These are phyloP conservation scores for Drosophila hydei DNA, from an alignment of 1,140 invertebrate species.

Conservation along the genomic window DNA sequence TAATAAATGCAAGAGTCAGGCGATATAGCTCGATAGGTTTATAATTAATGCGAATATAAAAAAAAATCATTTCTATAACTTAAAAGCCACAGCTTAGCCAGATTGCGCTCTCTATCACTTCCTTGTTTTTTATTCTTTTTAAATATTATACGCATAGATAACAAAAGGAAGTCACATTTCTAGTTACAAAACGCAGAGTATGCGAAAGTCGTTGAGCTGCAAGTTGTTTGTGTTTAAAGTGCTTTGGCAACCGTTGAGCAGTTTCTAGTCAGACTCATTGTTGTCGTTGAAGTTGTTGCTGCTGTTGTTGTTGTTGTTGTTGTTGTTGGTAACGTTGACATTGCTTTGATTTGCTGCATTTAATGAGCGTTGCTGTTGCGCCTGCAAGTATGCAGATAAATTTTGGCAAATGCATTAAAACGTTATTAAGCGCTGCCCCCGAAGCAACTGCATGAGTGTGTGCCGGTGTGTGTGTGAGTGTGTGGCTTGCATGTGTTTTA, in stretches of 20 bases:
- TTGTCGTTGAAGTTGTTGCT: constrained; percentile 43
- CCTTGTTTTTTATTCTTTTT: no score
- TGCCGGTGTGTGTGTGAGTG: constrained; percentile 29
- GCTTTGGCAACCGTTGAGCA: constrained; percentile 12
- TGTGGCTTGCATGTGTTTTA: constrained; percentile 50
- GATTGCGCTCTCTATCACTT: no score
- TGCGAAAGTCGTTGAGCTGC: neutral
- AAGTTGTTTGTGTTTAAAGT: constrained; percentile 2
- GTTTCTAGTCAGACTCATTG: constrained; percentile 19
- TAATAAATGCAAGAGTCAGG: no score
- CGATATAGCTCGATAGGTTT: no score
- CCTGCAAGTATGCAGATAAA: constrained; percentile 74
- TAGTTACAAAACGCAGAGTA: no score
- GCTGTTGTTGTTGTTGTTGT: constrained; percentile 3
- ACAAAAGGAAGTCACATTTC: no score
- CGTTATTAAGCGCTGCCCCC: constrained; percentile 67
- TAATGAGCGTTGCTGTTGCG: constrained; percentile 71
- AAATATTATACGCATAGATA: no score
- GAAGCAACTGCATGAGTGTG: constrained; percentile 9
- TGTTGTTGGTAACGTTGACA: constrained; percentile 24
- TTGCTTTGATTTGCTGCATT: constrained; percentile 60
- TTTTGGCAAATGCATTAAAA: constrained; percentile 81
- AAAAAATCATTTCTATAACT: no score
- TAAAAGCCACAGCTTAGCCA: no score
- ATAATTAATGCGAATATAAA: no score